Evolutionary conservation across 2,888 invertebrate genomes (phyloP).

Genomic region (Bimastos eiseni): DNA sequence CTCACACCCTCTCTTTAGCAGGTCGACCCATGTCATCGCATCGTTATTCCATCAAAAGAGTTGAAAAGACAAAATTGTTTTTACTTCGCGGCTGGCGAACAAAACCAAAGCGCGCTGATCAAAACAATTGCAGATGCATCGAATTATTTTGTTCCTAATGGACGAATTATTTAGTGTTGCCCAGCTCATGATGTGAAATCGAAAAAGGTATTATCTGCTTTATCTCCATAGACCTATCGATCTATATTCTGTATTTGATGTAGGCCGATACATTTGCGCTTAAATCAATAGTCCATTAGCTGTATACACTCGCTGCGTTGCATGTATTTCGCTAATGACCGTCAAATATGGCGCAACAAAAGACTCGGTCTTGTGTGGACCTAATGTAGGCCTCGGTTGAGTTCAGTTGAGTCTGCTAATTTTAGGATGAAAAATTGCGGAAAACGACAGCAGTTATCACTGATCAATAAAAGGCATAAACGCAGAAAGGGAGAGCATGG

Average conservation of each 20-base stretch:
- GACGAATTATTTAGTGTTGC: not conserved
- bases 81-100: not conserved
- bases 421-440: not conserved
- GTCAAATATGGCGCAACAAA: not conserved
- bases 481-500: not conserved
- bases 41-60: no score
- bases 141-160: not conserved
- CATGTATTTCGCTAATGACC: not conserved
- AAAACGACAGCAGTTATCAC: not conserved
- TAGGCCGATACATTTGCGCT: not conserved
- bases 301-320: not conserved
- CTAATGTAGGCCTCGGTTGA: no score
- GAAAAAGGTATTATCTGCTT: not conserved
- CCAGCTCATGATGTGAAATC: not conserved
- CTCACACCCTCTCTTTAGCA: not conserved
- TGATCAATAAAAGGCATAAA: not conserved
- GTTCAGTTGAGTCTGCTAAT: not conserved
- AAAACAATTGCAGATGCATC: not conserved
- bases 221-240: not conserved
- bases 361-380: not conserved
- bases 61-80: not conserved
- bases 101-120: not conserved
- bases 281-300: not conserved
- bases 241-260: no score
- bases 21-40: not conserved